Conservation (phyloP, 2,797 vertebrate genomes). For the Anolis apletophallus region DNA sequence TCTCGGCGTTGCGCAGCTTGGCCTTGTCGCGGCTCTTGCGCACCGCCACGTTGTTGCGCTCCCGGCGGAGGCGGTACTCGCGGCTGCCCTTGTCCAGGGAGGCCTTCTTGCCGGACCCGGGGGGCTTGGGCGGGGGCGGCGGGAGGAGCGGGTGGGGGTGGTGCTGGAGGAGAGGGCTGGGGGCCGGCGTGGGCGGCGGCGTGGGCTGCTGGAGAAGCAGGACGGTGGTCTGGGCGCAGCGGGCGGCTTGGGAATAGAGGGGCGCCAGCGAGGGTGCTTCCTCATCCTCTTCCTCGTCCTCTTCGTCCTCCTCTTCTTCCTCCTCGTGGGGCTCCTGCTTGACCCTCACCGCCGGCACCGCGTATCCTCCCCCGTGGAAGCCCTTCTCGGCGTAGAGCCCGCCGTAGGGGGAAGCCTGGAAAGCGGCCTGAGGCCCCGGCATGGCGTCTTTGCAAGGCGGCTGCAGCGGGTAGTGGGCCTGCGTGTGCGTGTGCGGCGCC, state of each 20-base stretch:
- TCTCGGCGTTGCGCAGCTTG: slow-evolving; percentile 96
- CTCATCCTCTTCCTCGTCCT: slow-evolving; percentile 71
- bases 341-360: slow-evolving; percentile 94
- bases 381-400: slow-evolving; percentile 72
- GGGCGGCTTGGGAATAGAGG: slow-evolving; percentile 94
- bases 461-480: too few species aligned
- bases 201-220: slow-evolving; percentile 98
- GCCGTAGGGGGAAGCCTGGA: slow-evolving; percentile 87
- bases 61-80: slow-evolving; percentile 94
- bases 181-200: slow-evolving; percentile 94
- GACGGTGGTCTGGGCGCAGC: slow-evolving; percentile 96
- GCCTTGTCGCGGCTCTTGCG: slow-evolving; percentile 98
- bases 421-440: slow-evolving; percentile 84
- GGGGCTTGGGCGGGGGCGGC: slow-evolving; percentile 54
- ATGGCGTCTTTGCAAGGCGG: slow-evolving; percentile 18
- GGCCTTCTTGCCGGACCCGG: slow-evolving; percentile 91
- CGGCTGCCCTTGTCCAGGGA: slow-evolving; percentile 93
- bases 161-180: slow-evolving; percentile 87
- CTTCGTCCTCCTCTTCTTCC: slow-evolving; percentile 77
- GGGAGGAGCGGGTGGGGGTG: slow-evolving; percentile 73
- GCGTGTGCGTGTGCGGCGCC: too few species aligned
- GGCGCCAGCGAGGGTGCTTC: slow-evolving; percentile 83
- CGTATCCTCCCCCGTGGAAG: slow-evolving; percentile 80
- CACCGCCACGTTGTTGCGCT: slow-evolving; percentile 98
- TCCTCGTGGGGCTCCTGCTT: slow-evolving; percentile 83